These are phyloP conservation scores for Orestias chungarensis DNA, from an alignment of 2,797 vertebrate genomes.

Conservation along the genomic window DNA sequence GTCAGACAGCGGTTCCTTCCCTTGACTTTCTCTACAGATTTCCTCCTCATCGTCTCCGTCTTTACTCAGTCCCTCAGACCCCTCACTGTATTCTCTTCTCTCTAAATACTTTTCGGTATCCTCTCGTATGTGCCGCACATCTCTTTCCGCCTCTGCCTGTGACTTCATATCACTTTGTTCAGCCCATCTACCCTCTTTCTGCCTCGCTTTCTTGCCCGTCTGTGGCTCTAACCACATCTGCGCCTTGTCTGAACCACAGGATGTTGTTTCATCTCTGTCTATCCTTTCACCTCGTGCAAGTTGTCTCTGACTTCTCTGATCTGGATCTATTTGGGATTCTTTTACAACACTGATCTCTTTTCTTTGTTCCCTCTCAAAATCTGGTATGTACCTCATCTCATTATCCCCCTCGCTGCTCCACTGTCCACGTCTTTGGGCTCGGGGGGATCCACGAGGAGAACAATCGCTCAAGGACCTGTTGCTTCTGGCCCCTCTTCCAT, in stretches of 20 bases:
- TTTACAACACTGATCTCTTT: constrained; percentile 28
- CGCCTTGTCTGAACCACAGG: constrained; percentile 38
- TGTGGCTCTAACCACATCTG: constrained; percentile 82
- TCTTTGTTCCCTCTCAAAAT: constrained; percentile 36
- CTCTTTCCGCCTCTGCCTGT: constrained; percentile 22
- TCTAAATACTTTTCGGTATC: constrained; percentile 39
- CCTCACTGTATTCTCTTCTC: constrained; percentile 32
- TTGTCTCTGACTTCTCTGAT: constrained; percentile 28
- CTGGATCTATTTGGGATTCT: constrained; percentile 16
- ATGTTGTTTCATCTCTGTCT: constrained; percentile 28
- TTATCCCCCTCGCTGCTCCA: constrained; percentile 60
- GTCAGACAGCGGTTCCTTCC: constrained; percentile 41
- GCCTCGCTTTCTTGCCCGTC: constrained; percentile 49
- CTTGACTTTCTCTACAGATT: constrained; percentile 27
- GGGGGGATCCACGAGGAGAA: constrained; percentile 30
- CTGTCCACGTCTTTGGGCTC: constrained; percentile 61
- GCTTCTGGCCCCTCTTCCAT: constrained; percentile 26
- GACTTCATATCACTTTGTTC: constrained; percentile 27
- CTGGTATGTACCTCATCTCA: constrained; percentile 38
- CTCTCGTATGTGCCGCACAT: constrained; percentile 32
- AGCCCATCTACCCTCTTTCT: constrained; percentile 37
- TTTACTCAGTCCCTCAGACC: constrained; percentile 40
- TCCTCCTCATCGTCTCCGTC: constrained; percentile 55
- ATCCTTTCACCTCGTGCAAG: constrained; percentile 29
- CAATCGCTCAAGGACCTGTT: constrained; percentile 30